Base-by-base conservation (phyloP, 2,797 vertebrate genomes). In the Fistularia commersonii region DNA sequence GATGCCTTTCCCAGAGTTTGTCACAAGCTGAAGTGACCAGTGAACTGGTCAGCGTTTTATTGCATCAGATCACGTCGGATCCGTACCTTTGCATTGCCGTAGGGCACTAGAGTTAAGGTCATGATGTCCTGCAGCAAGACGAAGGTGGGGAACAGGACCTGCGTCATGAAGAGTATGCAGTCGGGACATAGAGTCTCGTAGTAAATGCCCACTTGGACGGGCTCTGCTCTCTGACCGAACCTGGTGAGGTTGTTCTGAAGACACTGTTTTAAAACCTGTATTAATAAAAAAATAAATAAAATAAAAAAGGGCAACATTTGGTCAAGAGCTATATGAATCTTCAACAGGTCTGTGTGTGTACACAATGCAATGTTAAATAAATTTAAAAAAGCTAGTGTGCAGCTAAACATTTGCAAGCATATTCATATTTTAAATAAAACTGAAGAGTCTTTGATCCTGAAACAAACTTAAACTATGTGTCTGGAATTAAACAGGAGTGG, bases 101-200 rank as follows among this genome's bases (percentile, higher is more conserved):
- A 99, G 5, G 97, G 95, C 46, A 99, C 93, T 69, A 99, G 79
- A 0, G 86, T 90, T 57, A 98, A 39, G 5, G 41, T 57, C 66
- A 98, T 86, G 68, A 92, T 91, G 3, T 91, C 80, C 0, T 0
- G 0, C 1, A 96, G 83, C 90, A 98, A 56, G 15, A 92, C 0
- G 86, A 87, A 93, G 0, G 96, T 89, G 1, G 95, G 91, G 40
- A 91, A 89, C 51, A 98, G 90, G 49, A 88, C 40, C 0, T 0
- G 0, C 0, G 56, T 44, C 5, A 98, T 68, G 64, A 95, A 97
- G 0, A 0, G 0, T 0, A 91, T 89, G 80, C 95, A 97, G 0
- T 77, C 94, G 0, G 83, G 83, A 66, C 97, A 99, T 51, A 98
- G 83, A 6, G 92, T 89, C 84, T 98, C 96, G 0, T 94, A 98